phyloP scores from a whole-genome alignment of 2,113 vertebrate species.

The Gopherus evgoodei region DNA sequence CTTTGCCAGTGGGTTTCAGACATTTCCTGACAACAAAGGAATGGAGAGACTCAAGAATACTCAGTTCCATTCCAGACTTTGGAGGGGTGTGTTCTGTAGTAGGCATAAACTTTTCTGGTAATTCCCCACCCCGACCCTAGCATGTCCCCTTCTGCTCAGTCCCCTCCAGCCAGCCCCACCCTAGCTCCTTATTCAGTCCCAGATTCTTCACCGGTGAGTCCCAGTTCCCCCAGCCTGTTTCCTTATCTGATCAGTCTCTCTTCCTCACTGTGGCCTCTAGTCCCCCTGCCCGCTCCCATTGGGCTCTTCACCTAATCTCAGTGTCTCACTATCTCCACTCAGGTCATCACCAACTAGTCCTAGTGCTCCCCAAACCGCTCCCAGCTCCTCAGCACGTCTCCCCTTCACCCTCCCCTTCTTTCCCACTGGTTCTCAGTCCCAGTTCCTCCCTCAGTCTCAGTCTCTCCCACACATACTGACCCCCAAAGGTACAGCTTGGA shows the following conservation, averaged over 20 bases:
- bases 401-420: background rate
- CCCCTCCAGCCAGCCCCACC: background rate
- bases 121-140: background rate
- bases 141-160: background rate
- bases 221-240: background rate
- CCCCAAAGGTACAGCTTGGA: background rate
- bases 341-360: background rate
- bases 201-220: accelerated
- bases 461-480: background rate
- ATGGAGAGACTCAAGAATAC: background rate
- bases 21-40: background rate
- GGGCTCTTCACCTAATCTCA: background rate
- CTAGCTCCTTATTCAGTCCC: background rate
- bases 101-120: background rate
- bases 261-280: background rate
- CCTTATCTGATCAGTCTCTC: background rate
- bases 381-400: background rate
- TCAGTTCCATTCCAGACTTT: background rate
- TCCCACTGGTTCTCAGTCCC: background rate
- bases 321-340: background rate
- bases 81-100: background rate
- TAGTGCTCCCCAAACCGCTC: background rate
- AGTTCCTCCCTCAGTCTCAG: background rate
- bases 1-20: background rate
- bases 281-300: too few relatives aligned